A percentile compares a stretch with the other conserved stretches of the same genome.
phyloP scores from a whole-genome alignment of 2,888 invertebrate genomes.

The Apeira syringaria region DNA sequence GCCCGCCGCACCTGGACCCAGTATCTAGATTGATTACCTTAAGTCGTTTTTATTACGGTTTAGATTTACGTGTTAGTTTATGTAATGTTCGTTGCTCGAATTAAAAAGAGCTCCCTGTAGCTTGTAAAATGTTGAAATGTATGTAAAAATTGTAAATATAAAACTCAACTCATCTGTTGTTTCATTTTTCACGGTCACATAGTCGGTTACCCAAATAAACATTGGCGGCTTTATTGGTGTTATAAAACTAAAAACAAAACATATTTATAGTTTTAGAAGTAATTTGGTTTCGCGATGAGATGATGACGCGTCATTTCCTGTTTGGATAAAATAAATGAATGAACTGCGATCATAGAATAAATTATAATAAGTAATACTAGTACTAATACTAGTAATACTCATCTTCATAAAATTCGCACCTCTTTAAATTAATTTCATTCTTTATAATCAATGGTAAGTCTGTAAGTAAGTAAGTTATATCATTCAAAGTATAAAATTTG shows the following conservation, averaged over 20 bases:
- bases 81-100: slow-evolving; percentile 84
- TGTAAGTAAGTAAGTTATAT: too few relatives aligned
- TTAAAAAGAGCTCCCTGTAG: slow-evolving; percentile 83
- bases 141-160: slow-evolving; percentile 83
- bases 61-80: slow-evolving; percentile 83
- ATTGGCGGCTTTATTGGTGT: slow-evolving; percentile 34
- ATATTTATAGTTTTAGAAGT: slow-evolving; percentile 26
- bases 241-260: slow-evolving; percentile 39
- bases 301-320: slow-evolving; percentile 27
- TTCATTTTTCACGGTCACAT: slow-evolving; percentile 62
- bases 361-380: too few relatives aligned
- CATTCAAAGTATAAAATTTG: too few relatives aligned
- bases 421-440: too few relatives aligned
- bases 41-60: slow-evolving; percentile 79
- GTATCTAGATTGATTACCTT: slow-evolving; percentile 75
- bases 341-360: too few relatives aligned
- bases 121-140: slow-evolving; percentile 82
- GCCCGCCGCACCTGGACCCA: slow-evolving; percentile 65
- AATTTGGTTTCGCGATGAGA: slow-evolving; percentile 19
- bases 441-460: too few relatives aligned
- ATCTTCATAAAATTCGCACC: too few relatives aligned
- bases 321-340: slow-evolving; percentile 4
- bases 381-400: too few relatives aligned
- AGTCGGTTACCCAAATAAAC: slow-evolving; percentile 42
- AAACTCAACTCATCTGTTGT: slow-evolving; percentile 71